phyloP scores from a whole-genome alignment of 2,113 vertebrate genomes.

The Tichodroma muraria region DNA sequence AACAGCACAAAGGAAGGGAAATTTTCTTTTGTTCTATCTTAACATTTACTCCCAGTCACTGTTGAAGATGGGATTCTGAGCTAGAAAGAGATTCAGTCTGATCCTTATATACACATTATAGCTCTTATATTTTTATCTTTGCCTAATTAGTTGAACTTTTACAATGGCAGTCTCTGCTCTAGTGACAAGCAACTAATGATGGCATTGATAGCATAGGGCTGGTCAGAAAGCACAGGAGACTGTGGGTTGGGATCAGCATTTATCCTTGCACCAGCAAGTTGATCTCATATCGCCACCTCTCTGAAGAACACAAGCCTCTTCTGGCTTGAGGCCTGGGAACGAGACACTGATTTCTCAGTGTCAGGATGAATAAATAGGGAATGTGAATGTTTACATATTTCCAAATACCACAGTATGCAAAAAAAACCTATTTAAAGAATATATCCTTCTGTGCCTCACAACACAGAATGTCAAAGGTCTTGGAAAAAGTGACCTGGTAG shows the following conservation, averaged over 20 bases:
- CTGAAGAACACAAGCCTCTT: background rate
- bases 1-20: background rate
- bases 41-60: background rate
- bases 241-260: background rate
- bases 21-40: background rate
- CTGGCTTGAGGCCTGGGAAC: conserved; percentile 36
- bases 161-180: background rate
- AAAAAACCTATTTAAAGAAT: conserved; percentile 25
- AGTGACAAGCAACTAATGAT: background rate
- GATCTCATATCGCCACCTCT: background rate
- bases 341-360: conserved; percentile 7
- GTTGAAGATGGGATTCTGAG: background rate
- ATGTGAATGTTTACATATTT: conserved; percentile 41
- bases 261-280: background rate
- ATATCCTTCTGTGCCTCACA: background rate
- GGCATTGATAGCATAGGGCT: background rate
- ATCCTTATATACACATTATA: background rate
- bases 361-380: conserved; percentile 16
- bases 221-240: background rate
- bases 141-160: background rate
- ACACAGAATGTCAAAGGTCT: conserved; percentile 42
- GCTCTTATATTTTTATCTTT: background rate
- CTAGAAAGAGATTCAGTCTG: background rate
- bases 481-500: conserved; percentile 52
- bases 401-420: background rate